Evolutionary conservation across 2,888 invertebrate species (phyloP).

Genomic region (Chouioia cunea): DNA sequence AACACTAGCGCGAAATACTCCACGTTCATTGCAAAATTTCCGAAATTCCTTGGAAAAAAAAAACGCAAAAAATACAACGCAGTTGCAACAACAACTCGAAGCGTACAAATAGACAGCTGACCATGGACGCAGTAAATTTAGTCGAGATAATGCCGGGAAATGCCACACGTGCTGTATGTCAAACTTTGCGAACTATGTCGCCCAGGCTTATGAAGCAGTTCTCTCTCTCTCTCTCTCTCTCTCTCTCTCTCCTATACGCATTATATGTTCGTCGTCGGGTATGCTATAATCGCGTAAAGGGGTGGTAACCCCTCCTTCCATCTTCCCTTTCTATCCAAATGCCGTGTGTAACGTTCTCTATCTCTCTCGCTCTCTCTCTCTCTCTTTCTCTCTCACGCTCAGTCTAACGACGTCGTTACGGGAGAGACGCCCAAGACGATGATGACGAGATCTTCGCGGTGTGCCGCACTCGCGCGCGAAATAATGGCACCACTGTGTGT

Average conservation of each 20-base stretch:
- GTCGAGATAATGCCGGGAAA: no score
- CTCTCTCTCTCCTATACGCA: no score
- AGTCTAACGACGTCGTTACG: conserved; percentile 67
- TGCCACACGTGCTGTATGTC: no score
- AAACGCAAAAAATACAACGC: no score
- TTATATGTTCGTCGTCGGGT: conserved; percentile 47
- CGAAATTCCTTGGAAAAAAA: no score
- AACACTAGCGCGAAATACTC: no score
- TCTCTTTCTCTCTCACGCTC: conserved; percentile 45
- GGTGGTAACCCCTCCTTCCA: no score
- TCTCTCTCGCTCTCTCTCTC: not conserved
- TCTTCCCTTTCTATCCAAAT: no score
- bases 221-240: conserved; percentile 54
- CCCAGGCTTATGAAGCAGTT: conserved; percentile 63
- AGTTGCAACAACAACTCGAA: no score
- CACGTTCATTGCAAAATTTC: no score
- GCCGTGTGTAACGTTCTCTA: not conserved
- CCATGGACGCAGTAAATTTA: no score
- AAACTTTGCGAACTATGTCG: conserved; percentile 53
- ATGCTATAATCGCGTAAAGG: conserved; percentile 59
- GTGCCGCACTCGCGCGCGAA: conserved; percentile 14
- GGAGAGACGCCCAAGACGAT: conserved; percentile 48
- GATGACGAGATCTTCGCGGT: conserved; percentile 50
- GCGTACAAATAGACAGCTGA: no score
- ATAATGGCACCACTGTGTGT: conserved; percentile 27